Evolutionary conservation across 1,140 invertebrate species (phyloP), one percentile per base, ranked within the genome.

Genomic region (Babylonia areolata): DNA sequence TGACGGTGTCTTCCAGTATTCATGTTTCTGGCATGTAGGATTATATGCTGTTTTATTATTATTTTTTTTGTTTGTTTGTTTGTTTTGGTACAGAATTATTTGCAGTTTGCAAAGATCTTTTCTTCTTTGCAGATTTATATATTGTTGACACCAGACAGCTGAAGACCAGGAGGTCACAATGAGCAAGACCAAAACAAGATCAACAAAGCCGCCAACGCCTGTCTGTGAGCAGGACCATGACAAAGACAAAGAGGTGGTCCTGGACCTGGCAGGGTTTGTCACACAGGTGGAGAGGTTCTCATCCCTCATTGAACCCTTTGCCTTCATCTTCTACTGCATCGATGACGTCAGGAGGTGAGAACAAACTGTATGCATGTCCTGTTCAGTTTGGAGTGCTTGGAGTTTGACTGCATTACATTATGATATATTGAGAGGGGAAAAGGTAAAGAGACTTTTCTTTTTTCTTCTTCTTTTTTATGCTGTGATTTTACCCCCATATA

Each of bases 271-370:
- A 42, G 87, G 90, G 40, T 90, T 92, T 88, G 91, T 92, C 11
- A 86, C 86, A 31, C 90, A 92, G 87, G 91, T 92, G 35, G 91
- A 92, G 40, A 88, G 89, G 81, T 92, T 92, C 86, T 90, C 90
- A 20, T 83, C 86, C 33, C 88, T 92, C 3, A 89, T 92, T 51
- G 91, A 92, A 86, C 91, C 91, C 28, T 89, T 92, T 85, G 90
- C 91, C 31, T 88, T 92, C 69, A 69, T 90, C 28, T 84, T 92
- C 58, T 92, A 90, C 77, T 73, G 58, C 35, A 84, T 91, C 79
- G 91, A 92, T 88, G 91, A 92, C 64, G 78, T 92, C 40, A 87
- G 91, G 86, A 90, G 88, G 91, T 90, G 85, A 88, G 86, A 51
- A 33, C 11, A 46, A 23, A 23, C 28, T 64, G 28, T 64, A 64